These are phyloP conservation scores for Drosophila incognita DNA, from an alignment of 2,888 invertebrate species.

Conservation along the genomic window DNA sequence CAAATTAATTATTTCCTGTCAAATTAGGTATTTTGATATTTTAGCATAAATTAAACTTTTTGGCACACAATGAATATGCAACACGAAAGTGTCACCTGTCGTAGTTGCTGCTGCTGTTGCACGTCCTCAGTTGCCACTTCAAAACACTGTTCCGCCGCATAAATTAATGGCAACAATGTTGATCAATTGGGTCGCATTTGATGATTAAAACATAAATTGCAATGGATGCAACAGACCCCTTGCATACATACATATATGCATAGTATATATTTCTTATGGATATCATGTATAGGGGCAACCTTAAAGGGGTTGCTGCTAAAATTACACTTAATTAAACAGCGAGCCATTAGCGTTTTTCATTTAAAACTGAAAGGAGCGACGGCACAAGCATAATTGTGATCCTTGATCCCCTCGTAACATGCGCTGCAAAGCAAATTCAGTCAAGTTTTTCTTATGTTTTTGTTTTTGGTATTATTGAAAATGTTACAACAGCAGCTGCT, in stretches of 20 bases:
- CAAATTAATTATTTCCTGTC: conserved; percentile 81
- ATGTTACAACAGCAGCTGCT: conserved; percentile 55
- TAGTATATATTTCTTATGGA: conserved; percentile 6
- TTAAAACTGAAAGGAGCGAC: conserved; percentile 27
- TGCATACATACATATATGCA: conserved; percentile 15
- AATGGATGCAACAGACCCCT: conserved; percentile 50
- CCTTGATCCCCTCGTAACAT: conserved; percentile 24
- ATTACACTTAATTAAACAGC: conserved; percentile 84
- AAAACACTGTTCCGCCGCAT: conserved; percentile 74
- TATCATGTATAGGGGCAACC: conserved; percentile 17
- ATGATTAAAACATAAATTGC: conserved; percentile 80
- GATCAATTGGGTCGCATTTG: conserved; percentile 77
- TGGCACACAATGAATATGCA: conserved; percentile 49
- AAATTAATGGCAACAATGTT: conserved; percentile 65
- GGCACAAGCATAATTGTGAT: conserved; percentile 1
- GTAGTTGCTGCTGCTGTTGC: conserved; percentile 12
- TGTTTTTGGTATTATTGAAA: conserved; percentile 36
- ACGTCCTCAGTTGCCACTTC: conserved; percentile 48
- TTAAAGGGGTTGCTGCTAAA: conserved; percentile 68
- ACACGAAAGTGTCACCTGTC: conserved; percentile 72
- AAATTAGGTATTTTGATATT: conserved; percentile 69
- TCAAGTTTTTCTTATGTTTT: conserved; percentile 26
- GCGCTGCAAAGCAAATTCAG: conserved; percentile 13
- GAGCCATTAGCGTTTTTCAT: conserved; percentile 78
- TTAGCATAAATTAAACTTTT: conserved; percentile 61